Base-by-base conservation (phyloP, 1,140 invertebrate genomes). In the Nasonia longicornis region DNA sequence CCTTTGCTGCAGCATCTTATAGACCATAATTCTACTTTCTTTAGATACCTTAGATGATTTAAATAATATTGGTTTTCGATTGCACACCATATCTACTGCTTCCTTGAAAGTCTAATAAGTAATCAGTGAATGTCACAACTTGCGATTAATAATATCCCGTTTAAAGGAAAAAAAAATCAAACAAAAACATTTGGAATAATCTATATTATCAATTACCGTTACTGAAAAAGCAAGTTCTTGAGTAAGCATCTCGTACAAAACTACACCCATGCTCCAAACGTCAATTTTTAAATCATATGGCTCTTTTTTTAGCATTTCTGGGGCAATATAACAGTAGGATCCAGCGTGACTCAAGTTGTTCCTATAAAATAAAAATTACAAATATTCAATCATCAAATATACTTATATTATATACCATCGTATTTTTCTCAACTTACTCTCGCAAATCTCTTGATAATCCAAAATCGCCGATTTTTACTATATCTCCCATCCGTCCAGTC, bases 191-290 rank as follows among this genome's bases (percentile, higher is more conserved):
- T 66, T 52, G n/a, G 35, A 11, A 29, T 11, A 82, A 16, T 58
- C 1, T 6, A 58, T 42, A 58, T 29, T 35, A 10, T 38, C 48
- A 52, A 69, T 89, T 90, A 94, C 93, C 74, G 87, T 89, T n/a
- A 92, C 94, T 80, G 93, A 89, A 86, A 95, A 95, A 10, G 94
- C 93, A 84, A 91, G 90, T 80, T 90, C 91, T 20, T 93, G 87
- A 11, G 93, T 93, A 16, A 94, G 85, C 84, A 95, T 91, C 86
- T 97, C 96, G 88, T 96, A 97, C 12, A 97, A 87, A 82, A 97
- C 92, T 88, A 96, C 96, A 4, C 96, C 96, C 75, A 96, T 90
- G 22, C 96, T 95, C 96, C 96, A 97, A 82, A 97, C 93, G 87
- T 98, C 96, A 83, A 93, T 95, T 90, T 95, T 95, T 8, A 92